Base-by-base conservation (phyloP, 2,888 invertebrate genomes). In the Onthophagus sagittarius region DNA sequence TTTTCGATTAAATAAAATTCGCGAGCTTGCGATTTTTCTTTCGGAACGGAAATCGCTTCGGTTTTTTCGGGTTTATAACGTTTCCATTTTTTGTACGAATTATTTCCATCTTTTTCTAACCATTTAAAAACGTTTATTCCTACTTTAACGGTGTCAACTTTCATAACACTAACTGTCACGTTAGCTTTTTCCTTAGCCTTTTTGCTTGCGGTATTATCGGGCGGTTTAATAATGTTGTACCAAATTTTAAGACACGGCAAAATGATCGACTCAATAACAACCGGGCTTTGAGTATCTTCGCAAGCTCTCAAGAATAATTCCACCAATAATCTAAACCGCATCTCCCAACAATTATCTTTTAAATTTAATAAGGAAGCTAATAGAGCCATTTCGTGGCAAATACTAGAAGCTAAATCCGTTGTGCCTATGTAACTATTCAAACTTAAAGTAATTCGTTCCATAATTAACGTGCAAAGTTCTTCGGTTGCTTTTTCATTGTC, bases 281-380 rank as follows among this genome's bases (percentile, higher is more conserved):
- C 92, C 0, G 95, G 94, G 80, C 94, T 95, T 75, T 92, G 91
- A 0, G 93, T 91, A 84, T 91, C 89, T 72, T 90, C 88, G 77
- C 92, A 92, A 3, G 94, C 93, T 86, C 91, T 89, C 72, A 96
- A 88, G 87, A 98, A 97, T 71, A 98, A 87, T 78, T 93, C 92
- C 86, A 98, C 93, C 75, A 97, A 94, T 82, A 94, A 93, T 69
- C 94, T 90, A 0, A 98, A 87, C 81, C 98, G 93, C 76, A 93
- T 91, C 83, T 98, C 98, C 98, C 98, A 98, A 83, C 97, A 97
- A 2, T 93, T 91, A 84, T 98, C 98, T 81, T 97, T 95, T 78
- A 96, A 95, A 79, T 96, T 94, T 0, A 98, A 92, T 67, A 97
- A 88, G 0, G 94, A 93, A 0, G 96, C 95, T 31, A 98, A 86